A percentile compares a stretch with the other conserved stretches of the same genome.
These are phyloP conservation scores for Buteo buteo DNA, from an alignment of 2,113 vertebrate genomes.

Conservation along the genomic window DNA sequence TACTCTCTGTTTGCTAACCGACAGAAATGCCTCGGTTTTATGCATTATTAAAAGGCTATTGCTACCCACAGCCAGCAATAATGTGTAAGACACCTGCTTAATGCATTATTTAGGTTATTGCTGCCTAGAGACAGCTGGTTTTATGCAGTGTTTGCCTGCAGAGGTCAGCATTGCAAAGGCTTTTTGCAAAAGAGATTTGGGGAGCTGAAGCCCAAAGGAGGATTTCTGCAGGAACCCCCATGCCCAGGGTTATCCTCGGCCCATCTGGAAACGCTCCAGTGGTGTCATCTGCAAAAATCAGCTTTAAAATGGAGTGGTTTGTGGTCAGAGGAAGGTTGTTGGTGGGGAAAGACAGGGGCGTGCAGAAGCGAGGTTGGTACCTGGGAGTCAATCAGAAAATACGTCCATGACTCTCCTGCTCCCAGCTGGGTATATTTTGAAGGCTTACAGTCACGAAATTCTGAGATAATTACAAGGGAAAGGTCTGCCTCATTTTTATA, in stretches of 20 bases:
- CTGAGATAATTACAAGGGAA: background rate
- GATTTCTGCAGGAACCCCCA: background rate
- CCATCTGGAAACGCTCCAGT: accelerated
- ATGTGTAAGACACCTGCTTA: background rate
- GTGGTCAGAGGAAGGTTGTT: background rate
- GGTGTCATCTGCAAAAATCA: background rate
- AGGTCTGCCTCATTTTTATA: background rate
- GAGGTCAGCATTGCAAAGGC: background rate
- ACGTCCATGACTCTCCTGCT: accelerated
- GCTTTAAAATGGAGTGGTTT: background rate
- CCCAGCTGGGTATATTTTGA: background rate
- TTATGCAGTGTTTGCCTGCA: background rate
- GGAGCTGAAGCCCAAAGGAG: background rate
- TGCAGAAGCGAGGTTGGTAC: background rate
- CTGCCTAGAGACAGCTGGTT: background rate
- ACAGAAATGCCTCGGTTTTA: background rate
- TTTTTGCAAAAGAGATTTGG: background rate
- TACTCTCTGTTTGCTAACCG: background rate
- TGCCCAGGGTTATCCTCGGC: background rate
- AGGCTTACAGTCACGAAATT: background rate
- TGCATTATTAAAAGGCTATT: background rate
- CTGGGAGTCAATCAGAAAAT: background rate
- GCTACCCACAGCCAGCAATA: background rate
- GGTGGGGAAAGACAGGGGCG: background rate
- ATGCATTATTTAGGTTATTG: background rate